Evolutionary conservation across 2,888 invertebrate species (phyloP).

Genomic region (Xylocampa areola): DNA sequence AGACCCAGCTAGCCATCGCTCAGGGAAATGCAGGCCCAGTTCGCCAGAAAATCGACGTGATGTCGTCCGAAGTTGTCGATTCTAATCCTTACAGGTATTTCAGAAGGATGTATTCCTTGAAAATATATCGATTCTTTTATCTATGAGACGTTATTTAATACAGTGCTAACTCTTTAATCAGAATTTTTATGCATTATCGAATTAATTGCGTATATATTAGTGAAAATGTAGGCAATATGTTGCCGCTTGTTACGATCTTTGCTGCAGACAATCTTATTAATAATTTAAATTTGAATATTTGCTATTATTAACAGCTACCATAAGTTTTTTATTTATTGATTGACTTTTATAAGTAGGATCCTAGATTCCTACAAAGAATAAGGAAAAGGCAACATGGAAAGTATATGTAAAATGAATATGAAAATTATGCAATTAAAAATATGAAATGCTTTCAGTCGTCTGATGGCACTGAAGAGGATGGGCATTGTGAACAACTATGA

Average conservation of each 20-base stretch:
- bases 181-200: neutral
- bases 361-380: too few relatives aligned
- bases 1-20: slow-evolving; percentile 90
- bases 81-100: slow-evolving; percentile 98
- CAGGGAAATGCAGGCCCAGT: slow-evolving; percentile 78
- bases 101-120: slow-evolving; percentile 13
- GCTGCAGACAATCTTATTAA: neutral
- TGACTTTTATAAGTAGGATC: too few relatives aligned
- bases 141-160: neutral
- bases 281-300: too few relatives aligned
- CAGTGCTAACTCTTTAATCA: neutral
- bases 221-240: slow-evolving; percentile 37
- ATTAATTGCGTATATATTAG: neutral
- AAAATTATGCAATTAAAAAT: neutral
- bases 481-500: slow-evolving; percentile 99
- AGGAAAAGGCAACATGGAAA: too few relatives aligned
- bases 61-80: slow-evolving; percentile 99
- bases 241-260: slow-evolving; percentile 5
- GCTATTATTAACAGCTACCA: too few relatives aligned
- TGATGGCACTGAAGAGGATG: slow-evolving; percentile 99
- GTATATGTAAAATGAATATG: neutral
- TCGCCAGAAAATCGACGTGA: slow-evolving; percentile 95
- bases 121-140: slow-evolving; percentile 3
- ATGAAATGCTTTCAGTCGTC: slow-evolving; percentile 91
- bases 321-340: too few relatives aligned